Evolutionary conservation across 92 coral and sea anemone species (phyloP), one percentile per base, ranked within the genome.

Genomic region (Actinostola sp.): DNA sequence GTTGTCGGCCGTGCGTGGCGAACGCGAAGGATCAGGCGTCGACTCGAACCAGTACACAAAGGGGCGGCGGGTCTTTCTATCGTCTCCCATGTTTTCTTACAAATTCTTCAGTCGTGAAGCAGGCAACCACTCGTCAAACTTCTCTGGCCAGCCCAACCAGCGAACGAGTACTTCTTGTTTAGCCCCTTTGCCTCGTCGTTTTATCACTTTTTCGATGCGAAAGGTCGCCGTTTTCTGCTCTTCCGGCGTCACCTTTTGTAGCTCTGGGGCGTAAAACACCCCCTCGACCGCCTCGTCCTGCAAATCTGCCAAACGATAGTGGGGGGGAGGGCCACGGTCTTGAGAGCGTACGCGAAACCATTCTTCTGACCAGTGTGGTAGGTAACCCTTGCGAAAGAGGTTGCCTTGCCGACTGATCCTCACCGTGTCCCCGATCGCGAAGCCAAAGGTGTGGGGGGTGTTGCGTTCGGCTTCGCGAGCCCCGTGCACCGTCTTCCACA

Each of bases 261-360:
- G 0, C 15, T 61, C 67, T 10, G 44, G 45, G 10, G 12, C 67
- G 20, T 61, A 61, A 61, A 61, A 61, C 20, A 24, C 15, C 0
- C 67, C 67, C 3, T 19, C 48, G 3, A 33, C 67, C 9, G 17
- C 13, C 12, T 48, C n/a, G 0, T 26, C 48, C 1, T 33, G 1
- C 3, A 28, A 35, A 1, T 61, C 67, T 61, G 16, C 27, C 12
- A 61, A 20, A 31, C 44, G 45, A 48, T 61, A 61, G 21, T 61
- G 34, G n/a, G 45, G 23, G 1, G 67, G 67, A 1, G 67, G 67
- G 8, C 67, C 67, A 1, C 7, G 45, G 4, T 61, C 67, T 4
- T 48, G 67, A 4, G 46, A 46, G 20, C 67, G 67, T 0, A 34
- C 21, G 1, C 45, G 42, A 35, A 61, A 61, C 67, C 67, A 61